Conservation (phyloP, 2,888 invertebrate species). For the Drosophila macrospina region DNA sequence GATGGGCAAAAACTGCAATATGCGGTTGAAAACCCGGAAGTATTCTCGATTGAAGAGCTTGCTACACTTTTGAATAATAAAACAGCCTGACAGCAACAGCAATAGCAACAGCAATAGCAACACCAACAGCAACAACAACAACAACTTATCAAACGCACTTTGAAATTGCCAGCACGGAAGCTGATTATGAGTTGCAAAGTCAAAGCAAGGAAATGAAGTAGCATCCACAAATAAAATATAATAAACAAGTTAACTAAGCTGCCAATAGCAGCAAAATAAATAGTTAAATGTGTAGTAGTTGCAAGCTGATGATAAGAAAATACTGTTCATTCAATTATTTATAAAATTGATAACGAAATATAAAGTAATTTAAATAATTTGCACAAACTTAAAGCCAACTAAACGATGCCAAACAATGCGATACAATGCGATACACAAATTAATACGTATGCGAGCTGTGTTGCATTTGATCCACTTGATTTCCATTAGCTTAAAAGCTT, state of each 20-base stretch:
- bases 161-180: conserved; percentile 56
- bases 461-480: conserved; percentile 11
- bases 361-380: conserved; percentile 6
- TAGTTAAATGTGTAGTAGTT: conserved; percentile 2
- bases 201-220: conserved; percentile 64
- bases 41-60: conserved; percentile 60
- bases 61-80: conserved; percentile 51
- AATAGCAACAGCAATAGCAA: conserved; percentile 10
- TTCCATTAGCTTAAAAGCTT: conserved; percentile 40
- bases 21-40: conserved; percentile 73
- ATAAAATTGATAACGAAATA: too few relatives aligned
- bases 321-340: too few relatives aligned
- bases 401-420: neutral
- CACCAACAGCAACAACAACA: conserved; percentile 12
- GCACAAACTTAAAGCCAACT: neutral
- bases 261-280: neutral
- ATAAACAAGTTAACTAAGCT: conserved; percentile 3
- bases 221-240: conserved; percentile 16
- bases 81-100: conserved; percentile 37
- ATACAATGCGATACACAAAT: neutral
- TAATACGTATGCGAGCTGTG: neutral
- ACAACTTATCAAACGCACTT: conserved; percentile 23
- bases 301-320: too few relatives aligned
- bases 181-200: conserved; percentile 51
- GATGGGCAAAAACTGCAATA: conserved; percentile 67